These are phyloP conservation scores for Acinonyx jubatus DNA, from an alignment of 2,113 vertebrate species.

Conservation along the genomic window DNA sequence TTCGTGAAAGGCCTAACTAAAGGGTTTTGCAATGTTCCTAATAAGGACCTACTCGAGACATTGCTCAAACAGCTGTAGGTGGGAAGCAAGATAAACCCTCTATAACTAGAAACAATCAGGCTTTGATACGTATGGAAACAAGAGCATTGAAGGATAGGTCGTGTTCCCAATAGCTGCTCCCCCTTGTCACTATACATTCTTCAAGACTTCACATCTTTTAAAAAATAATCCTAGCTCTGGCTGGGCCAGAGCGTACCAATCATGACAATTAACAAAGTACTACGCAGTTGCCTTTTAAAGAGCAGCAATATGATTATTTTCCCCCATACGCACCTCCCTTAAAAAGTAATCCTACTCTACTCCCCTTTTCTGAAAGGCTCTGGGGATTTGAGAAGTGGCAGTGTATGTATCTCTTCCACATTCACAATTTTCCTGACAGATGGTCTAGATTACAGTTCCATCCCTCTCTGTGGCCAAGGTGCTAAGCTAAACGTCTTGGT, in stretches of 20 bases:
- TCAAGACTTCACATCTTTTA: conserved; percentile 59
- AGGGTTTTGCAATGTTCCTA: conserved; percentile 60
- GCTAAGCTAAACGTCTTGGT: conserved; percentile 26
- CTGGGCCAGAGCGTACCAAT: conserved; percentile 48
- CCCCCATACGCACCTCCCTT: not conserved
- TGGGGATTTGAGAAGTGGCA: conserved; percentile 66
- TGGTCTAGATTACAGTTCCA: conserved; percentile 30
- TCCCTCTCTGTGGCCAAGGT: not conserved
- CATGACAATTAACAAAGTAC: conserved; percentile 61
- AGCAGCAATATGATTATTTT: conserved; percentile 47
- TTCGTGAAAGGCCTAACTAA: conserved; percentile 66
- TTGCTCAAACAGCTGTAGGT: not conserved
- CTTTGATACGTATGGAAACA: conserved; percentile 28
- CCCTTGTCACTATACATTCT: conserved; percentile 52
- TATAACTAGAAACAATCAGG: not conserved
- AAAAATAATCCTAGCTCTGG: conserved; percentile 58
- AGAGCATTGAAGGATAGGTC: conserved; percentile 36
- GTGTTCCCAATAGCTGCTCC: not conserved
- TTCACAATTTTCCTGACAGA: conserved; percentile 1
- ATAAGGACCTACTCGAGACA: conserved; percentile 48
- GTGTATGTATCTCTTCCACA: conserved; percentile 48
- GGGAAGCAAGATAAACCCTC: conserved; percentile 43
- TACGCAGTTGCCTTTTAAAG: conserved; percentile 61
- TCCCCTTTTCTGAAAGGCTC: conserved; percentile 56
- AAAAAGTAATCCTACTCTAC: conserved; percentile 48